Evolutionary conservation across 2,113 vertebrate genomes (phyloP), one percentile per base, ranked within the genome.

Genomic region (Centropus bengalensis): DNA sequence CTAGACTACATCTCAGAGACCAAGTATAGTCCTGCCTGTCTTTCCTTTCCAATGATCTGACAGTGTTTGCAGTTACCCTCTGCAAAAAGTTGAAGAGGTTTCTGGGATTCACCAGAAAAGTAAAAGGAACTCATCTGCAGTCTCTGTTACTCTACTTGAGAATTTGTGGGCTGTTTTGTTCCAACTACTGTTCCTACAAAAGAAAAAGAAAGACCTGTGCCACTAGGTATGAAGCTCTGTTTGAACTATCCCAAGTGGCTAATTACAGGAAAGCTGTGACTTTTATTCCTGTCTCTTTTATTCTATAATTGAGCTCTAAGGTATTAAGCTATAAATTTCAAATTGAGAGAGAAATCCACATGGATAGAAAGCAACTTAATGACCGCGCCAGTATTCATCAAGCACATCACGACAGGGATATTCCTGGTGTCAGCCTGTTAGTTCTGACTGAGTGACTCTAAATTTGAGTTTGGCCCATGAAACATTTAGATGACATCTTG

Each of bases 221-320:
- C 62, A 75, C 67, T 44, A 47, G 75, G 76, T 88, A 59, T 83
- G 47, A 85, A 87, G 27, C 28, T 92, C 70, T 93, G 33, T 91
- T 89, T 88, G 79, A 89, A 80, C 30, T 81, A 9, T 91, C 75
- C 63, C 75, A 77, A 10, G 3, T 73, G 84, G 62, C 45, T 92
- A 58, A 84, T 79, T 88, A 91, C 33, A 85, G 74, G n/a, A 88
- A 84, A 88, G 38, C 33, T 85, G 36, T 88, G 63, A 68, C 19
- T 92, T 95, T 89, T 85, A 77, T 86, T 87, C 60, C 58, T 90
- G 38, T 91, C 63, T 95, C 14, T 96, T 88, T 87, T 59, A 32
- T 78, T 40, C 10, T 69, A 4, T 81, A 86, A 86, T 68, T 92
- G 81, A 80, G 17, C 60, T 89, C 75, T 85, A 56, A 91, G 59